phyloP scores from a whole-genome alignment of 2,113 vertebrate species.

The Neodon shergylaensis region DNA sequence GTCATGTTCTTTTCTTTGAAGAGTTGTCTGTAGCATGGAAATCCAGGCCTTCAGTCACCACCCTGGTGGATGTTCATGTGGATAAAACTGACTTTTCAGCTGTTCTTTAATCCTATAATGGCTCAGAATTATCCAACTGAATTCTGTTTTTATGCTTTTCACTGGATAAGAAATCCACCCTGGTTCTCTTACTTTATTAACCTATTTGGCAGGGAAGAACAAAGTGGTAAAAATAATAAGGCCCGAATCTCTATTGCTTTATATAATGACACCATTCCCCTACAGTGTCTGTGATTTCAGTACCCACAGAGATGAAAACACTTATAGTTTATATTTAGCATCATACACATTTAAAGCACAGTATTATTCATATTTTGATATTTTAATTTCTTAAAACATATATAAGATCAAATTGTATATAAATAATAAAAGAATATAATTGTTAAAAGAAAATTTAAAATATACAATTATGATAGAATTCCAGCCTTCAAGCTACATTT shows the following conservation, averaged over 20 bases:
- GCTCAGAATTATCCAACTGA: slow-evolving; percentile 45
- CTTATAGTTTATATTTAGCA: slow-evolving; percentile 48
- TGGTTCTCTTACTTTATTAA: slow-evolving; percentile 70
- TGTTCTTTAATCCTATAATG: slow-evolving; percentile 70
- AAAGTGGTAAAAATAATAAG: slow-evolving; percentile 77
- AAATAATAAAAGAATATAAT: background rate
- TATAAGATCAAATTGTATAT: background rate
- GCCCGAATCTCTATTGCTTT: slow-evolving; percentile 63
- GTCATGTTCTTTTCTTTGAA: slow-evolving; percentile 50
- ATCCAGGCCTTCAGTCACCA: background rate
- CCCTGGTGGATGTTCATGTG: slow-evolving; percentile 17
- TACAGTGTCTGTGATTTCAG: slow-evolving; percentile 64
- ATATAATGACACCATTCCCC: slow-evolving; percentile 69
- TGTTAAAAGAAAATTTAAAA: background rate
- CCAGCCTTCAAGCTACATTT: background rate
- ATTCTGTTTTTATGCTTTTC: slow-evolving; percentile 62
- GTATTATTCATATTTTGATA: background rate
- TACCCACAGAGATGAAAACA: slow-evolving; percentile 76
- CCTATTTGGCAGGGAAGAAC: slow-evolving; percentile 68
- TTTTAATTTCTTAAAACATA: background rate
- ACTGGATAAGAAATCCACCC: slow-evolving; percentile 35
- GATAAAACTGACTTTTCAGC: slow-evolving; percentile 55
- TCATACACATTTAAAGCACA: slow-evolving; percentile 52
- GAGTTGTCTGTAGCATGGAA: slow-evolving; percentile 14
- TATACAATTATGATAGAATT: slow-evolving; percentile 27